These are phyloP conservation scores for Heliconius melpomene DNA, from an alignment of 1,140 invertebrate species.

Conservation along the genomic window DNA sequence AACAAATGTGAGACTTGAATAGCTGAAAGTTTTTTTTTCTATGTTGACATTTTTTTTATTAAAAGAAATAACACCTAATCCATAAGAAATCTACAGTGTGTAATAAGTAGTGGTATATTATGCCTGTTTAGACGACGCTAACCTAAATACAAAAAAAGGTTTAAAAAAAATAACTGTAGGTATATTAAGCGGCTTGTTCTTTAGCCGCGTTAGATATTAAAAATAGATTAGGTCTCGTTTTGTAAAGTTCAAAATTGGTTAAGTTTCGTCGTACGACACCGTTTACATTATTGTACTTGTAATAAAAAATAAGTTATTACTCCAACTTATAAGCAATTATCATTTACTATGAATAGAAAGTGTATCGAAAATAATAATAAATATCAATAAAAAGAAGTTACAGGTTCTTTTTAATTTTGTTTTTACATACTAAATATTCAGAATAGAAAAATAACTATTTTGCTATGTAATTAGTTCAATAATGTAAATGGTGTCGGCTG, in stretches of 20 bases:
- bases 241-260: constrained; percentile 22
- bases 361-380: no score
- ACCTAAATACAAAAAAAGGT: constrained; percentile 7
- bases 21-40: background rate
- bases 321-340: no score
- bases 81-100: background rate
- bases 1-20: background rate
- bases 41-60: background rate
- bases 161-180: background rate
- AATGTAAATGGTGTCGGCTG: constrained; percentile 7
- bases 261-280: constrained; percentile 7
- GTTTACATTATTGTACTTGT: background rate
- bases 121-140: constrained; percentile 10
- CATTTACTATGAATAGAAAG: no score
- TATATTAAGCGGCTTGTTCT: background rate
- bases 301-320: background rate
- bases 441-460: no score
- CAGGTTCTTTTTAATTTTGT: no score
- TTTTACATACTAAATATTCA: no score
- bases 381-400: no score
- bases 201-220: background rate
- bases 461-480: background rate
- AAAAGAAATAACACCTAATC: background rate
- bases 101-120: background rate
- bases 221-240: constrained; percentile 4